Evolutionary conservation across 2,113 vertebrate genomes (phyloP).

Genomic region (Electrona antarctica): DNA sequence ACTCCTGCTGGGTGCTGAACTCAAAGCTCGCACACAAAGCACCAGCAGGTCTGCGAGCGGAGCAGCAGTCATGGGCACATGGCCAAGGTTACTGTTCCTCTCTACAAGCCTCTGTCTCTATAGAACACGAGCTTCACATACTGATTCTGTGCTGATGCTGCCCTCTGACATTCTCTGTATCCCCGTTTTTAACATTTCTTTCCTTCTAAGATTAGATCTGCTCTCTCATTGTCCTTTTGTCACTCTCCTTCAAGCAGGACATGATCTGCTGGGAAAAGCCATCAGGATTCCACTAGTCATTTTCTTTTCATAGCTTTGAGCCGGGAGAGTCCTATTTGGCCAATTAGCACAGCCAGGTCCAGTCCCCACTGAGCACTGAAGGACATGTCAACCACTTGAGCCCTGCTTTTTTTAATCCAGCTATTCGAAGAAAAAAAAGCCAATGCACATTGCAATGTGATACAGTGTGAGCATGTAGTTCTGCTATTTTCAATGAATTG

Average conservation of each 20-base stretch:
- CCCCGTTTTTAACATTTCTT: background rate
- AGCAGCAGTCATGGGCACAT: constrained; percentile 36
- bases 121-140: constrained; percentile 30
- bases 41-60: constrained; percentile 41
- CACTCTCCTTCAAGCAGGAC: constrained; percentile 1
- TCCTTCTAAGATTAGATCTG: constrained; percentile 6
- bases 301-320: constrained; percentile 52
- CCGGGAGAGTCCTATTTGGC: constrained; percentile 52
- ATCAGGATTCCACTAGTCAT: constrained; percentile 34
- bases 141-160: background rate
- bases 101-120: constrained; percentile 40
- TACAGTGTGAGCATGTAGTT: too few relatives aligned
- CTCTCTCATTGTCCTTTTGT: constrained; percentile 13
- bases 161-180: background rate
- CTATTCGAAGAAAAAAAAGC: too few relatives aligned
- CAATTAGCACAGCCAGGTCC: constrained; percentile 63
- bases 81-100: constrained; percentile 52
- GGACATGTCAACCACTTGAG: too few relatives aligned
- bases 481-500: too few relatives aligned
- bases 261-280: constrained; percentile 21
- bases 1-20: constrained; percentile 46
- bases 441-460: too few relatives aligned
- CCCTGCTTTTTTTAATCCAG: too few relatives aligned
- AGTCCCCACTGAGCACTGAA: background rate
- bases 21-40: constrained; percentile 32